phyloP scores from a whole-genome alignment of 2,888 invertebrate species.

The Ellobium chinense region DNA sequence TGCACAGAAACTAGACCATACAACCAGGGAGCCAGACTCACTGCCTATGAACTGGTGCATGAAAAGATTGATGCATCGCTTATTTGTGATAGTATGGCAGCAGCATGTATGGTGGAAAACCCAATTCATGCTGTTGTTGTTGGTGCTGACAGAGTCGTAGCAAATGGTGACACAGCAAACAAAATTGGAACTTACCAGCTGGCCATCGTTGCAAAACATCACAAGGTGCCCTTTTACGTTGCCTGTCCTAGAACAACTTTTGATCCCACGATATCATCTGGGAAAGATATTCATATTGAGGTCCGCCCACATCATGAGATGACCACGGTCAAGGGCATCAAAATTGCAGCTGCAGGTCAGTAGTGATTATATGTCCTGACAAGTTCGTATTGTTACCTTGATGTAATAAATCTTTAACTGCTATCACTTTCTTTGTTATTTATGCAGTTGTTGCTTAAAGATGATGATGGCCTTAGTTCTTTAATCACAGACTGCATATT shows the following conservation, averaged over 20 bases:
- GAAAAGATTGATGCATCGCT: constrained; percentile 90
- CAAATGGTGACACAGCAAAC: constrained; percentile 99
- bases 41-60: constrained; percentile 95
- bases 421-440: no score
- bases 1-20: constrained; percentile 99
- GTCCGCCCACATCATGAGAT: constrained; percentile 94
- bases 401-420: no score
- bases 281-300: constrained; percentile 94
- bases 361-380: neutral
- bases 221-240: constrained; percentile 95
- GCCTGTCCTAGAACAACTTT: constrained; percentile 95
- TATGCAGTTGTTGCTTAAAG: no score
- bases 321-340: constrained; percentile 91
- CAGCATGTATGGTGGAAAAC: constrained; percentile 91
- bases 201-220: constrained; percentile 93
- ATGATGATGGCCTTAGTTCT: no score
- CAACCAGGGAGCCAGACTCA: constrained; percentile 93
- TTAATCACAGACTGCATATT: no score
- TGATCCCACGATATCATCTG: constrained; percentile 88
- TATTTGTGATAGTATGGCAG: constrained; percentile 97
- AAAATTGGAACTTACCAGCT: constrained; percentile 92
- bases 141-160: constrained; percentile 96
- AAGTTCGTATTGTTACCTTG: no score
- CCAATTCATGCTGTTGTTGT: constrained; percentile 95
- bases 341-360: constrained; percentile 92